These are phyloP conservation scores for Leptinotarsa undecemlineata DNA, from an alignment of 1,140 invertebrate genomes.

Conservation along the genomic window DNA sequence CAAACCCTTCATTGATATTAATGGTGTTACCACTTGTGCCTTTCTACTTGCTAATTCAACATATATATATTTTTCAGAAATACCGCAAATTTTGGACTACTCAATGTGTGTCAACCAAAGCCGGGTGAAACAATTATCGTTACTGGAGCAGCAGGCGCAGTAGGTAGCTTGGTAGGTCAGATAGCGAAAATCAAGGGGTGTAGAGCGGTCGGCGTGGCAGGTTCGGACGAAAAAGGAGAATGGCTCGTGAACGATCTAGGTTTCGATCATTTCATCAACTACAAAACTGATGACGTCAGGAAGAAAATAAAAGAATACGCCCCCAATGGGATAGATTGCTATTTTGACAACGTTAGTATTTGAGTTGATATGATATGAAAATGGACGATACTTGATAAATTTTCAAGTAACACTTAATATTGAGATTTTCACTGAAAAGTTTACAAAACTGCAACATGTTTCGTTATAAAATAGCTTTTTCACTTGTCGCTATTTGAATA, in stretches of 20 bases:
- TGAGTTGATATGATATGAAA: constrained; percentile 68
- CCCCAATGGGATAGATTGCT: constrained; percentile 70
- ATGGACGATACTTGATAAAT: constrained; percentile 69
- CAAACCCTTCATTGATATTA: too few relatives aligned
- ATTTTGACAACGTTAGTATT: constrained; percentile 74
- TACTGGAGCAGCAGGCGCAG: constrained; percentile 68
- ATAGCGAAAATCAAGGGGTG: constrained; percentile 70
- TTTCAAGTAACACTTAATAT: constrained; percentile 12
- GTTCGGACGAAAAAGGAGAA: constrained; percentile 69
- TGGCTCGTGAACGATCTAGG: constrained; percentile 66
- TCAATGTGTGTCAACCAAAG: constrained; percentile 70
- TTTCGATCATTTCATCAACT: constrained; percentile 73
- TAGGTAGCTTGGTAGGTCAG: constrained; percentile 74
- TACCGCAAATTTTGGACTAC: constrained; percentile 74
- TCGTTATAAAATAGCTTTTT: too few relatives aligned
- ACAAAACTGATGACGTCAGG: constrained; percentile 65
- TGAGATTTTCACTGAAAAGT: constrained; percentile 41
- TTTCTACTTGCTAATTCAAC: too few relatives aligned
- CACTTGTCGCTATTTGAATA: neutral
- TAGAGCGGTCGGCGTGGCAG: constrained; percentile 71
- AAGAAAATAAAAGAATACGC: constrained; percentile 63
- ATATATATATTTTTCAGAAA: constrained; percentile 25
- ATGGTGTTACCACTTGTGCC: too few relatives aligned
- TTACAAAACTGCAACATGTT: too few relatives aligned
- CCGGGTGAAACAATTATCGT: constrained; percentile 71